Evolutionary conservation across 2,888 invertebrate species (phyloP), one percentile per base, ranked within the genome.

Genomic region (Gortyna flavago): DNA sequence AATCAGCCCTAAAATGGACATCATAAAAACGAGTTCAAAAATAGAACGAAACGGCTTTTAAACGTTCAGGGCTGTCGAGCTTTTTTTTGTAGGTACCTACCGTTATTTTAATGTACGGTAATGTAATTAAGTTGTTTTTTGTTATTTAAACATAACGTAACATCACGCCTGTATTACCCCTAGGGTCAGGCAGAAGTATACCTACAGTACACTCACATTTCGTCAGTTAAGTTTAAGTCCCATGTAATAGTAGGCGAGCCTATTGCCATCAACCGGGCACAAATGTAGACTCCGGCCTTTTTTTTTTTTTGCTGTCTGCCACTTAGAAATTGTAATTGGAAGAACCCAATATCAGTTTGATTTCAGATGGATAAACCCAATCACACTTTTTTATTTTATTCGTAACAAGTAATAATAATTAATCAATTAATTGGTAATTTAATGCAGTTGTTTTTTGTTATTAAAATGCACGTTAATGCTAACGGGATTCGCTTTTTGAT

Each of bases 31-130:
- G 57, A 29, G 38, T 69, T 74, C 77, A 35, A 85, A 88, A 87
- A 88, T 87, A 84, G 82, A 84, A 72, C 38, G 21, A 32, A 57
- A 61, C 62, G 75, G 70, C 85, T 79, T 88, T 79, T 57, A 67
- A 44, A 21, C 57, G 25, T 32, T 68, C 64, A 86, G 81, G 88
- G 88, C 21, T 87, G 79, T 25, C 82, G 25, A 32, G 5, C 38
- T 54, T 72, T 62, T 72, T 62, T 44, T 9, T n/a, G 7, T n/a
- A 25, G 21, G 11, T 38, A 29, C 11, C 18, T 38, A 29, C 11
- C 18, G 25, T 68, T 70, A 66, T 61, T 18, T 65, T 32, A 70
- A 73, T 71, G 7, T 6, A 75, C 75, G 61, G 0, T 57, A 74
- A 79, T 80, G 57, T 25, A 29, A 44, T 57, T 16, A 44, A 29